Evolutionary conservation across 35 echinoderm and acorn worm genomes (phyloP), one percentile per base, ranked within the genome.

Genomic region (Holothuria glaberrima): DNA sequence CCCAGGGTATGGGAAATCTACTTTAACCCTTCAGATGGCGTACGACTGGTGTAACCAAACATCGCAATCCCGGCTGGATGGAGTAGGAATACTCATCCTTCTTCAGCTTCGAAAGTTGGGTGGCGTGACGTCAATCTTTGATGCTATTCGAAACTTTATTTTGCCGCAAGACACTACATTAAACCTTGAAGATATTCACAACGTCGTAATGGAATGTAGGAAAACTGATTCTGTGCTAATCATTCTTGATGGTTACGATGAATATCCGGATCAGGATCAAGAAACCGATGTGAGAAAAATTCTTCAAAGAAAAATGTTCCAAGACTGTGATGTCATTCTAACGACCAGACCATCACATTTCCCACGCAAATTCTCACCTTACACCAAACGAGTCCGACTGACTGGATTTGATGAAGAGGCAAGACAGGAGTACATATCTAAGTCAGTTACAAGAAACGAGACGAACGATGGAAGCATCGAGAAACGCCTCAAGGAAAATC

Each of bases 161-260:
- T 54, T 54, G 16, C 50, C 50, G 16, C 1, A 14, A 5, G 50
- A 54, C 12, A 14, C 50, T 14, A 17, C 9, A 14, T 54, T 54
- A 12, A 54, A 2, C 3, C 0, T 17, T 14, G 50, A 14, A 5
- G 50, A 54, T 54, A 54, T 54, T 1, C 5, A 54, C 3, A 14
- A 5, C 0, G 12, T 54, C 16, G 12, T 77, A 35, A n/a, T 20
- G 20, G 19, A 45, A 19, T 48, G 21, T 77, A 19, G 9, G 0
- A 48, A 36, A 33, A 45, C 12, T 46, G 34, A 19, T 6, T 54
- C 50, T 1, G 50, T 54, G 9, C 12, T 54, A 17, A 21, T 77
- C 19, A 24, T 77, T 25, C 24, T 77, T 19, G 73, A 77, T 46
- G 73, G 73, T 50, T 77, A 77, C 32, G 73, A 77, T 46, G 73